Conservation (phyloP, 1,140 invertebrate genomes). For the Platyura marginata region DNA sequence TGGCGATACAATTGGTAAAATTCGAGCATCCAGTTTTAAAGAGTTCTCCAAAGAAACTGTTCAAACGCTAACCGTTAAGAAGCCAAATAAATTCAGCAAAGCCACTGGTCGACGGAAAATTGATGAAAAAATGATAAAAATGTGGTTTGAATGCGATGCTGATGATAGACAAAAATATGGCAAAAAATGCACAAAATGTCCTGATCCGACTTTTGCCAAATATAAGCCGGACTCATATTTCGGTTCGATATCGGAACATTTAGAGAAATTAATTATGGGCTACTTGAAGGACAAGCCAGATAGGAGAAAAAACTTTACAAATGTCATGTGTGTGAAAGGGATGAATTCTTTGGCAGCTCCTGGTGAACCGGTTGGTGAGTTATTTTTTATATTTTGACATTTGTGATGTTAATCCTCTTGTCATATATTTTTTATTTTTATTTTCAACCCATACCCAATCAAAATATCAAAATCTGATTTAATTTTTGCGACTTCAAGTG, state of each 20-base stretch:
- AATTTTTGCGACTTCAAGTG: no score
- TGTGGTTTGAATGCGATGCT: constrained; percentile 37
- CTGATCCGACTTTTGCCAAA: constrained; percentile 52
- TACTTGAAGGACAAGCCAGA: constrained; percentile 33
- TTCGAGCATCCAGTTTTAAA: constrained; percentile 13
- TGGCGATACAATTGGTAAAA: constrained; percentile 26
- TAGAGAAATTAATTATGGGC: constrained; percentile 45
- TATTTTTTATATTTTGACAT: no score
- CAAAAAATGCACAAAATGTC: constrained; percentile 29
- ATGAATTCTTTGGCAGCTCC: constrained; percentile 62
- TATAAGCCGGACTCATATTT: constrained; percentile 56
- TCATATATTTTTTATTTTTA: no score
- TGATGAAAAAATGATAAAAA: constrained; percentile 32
- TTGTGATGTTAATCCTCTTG: no score
- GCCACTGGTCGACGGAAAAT: constrained; percentile 17
- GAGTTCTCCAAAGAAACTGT: constrained; percentile 20
- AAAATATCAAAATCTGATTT: no score
- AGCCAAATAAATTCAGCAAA: constrained; percentile 14
- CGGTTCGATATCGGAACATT: constrained; percentile 62
- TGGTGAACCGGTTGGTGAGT: constrained; percentile 88
- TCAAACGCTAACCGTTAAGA: constrained; percentile 16
- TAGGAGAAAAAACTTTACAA: constrained; percentile 33
- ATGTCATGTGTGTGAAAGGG: constrained; percentile 59
- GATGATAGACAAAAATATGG: constrained; percentile 34
- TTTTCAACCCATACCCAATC: no score